Evolutionary conservation across 1,140 invertebrate species (phyloP), one percentile per base, ranked within the genome.

Genomic region (Bombus pyrosoma): DNA sequence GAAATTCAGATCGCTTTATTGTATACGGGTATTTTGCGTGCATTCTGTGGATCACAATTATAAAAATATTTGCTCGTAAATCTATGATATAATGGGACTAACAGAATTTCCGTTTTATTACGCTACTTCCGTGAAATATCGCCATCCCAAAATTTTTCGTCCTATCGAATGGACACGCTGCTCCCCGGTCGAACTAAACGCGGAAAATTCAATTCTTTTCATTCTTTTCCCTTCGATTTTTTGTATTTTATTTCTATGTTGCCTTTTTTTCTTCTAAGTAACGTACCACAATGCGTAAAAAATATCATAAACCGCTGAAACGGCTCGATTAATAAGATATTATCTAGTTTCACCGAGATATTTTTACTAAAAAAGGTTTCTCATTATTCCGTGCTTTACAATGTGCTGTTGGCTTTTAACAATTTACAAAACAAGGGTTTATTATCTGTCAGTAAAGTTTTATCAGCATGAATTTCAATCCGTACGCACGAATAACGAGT

Each of bases 31-130:
- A 64, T 71, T 85, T 66, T 59, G 57, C 83, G 64, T 59, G 43
- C 68, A 68, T 76, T 87, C 78, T 32, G 69, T n/a, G 59, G 53
- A 10, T 18, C 47, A 57, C 87, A 88, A 89, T 89, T 89, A 89
- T 85, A 89, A 88, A 89, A 89, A 89, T 89, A 85, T 88, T 86
- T 89, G 73, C 84, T 68, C 83, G 47, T 89, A 89, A 89, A 89
- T 89, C 87, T 86, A 85, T n/a, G 66, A 59, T 85, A 85, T 89
- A 86, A 86, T 88, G 47, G 59, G 41, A 43, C 62, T 64, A 76
- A 76, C 66, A 85, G 86, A 78, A 88, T 88, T 88, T 89, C 87
- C 87, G 87, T 89, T 89, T 89, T 88, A 88, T 88, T 88, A 75
- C 78, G 59, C 79, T 69, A 4, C 32, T 37, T 41, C 73, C 34